These are phyloP conservation scores for Drosophila sordidapex DNA, from an alignment of 2,888 invertebrate genomes.

Conservation along the genomic window DNA sequence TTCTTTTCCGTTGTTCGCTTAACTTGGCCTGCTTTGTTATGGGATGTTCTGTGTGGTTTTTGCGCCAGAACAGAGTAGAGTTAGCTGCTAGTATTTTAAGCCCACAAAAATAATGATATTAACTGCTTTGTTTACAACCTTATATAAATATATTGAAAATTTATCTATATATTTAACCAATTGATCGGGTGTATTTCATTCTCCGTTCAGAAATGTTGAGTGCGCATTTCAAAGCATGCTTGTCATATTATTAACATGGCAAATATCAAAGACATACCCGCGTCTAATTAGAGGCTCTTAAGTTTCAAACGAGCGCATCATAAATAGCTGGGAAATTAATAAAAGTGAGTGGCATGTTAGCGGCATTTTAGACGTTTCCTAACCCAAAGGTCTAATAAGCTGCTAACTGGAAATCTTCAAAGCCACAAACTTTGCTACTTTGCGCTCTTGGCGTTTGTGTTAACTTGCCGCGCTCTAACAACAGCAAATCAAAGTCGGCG, in stretches of 20 bases:
- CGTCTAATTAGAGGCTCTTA: constrained; percentile 10
- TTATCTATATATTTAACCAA: background rate
- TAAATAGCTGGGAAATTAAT: constrained; percentile 16
- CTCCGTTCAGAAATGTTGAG: background rate
- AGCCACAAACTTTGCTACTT: constrained; percentile 52
- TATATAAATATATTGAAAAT: background rate
- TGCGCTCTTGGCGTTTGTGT: constrained; percentile 39
- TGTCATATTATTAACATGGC: constrained; percentile 22
- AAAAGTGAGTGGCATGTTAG: constrained; percentile 30
- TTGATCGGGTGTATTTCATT: background rate
- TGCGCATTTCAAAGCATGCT: background rate
- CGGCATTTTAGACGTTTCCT: constrained; percentile 41
- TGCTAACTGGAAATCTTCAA: constrained; percentile 41
- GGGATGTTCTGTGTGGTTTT: background rate
- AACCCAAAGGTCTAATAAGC: constrained; percentile 3
- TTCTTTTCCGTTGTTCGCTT: constrained; percentile 9
- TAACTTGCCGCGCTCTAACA: constrained; percentile 4
- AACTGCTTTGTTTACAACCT: background rate
- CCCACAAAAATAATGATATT: background rate
- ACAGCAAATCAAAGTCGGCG: constrained; percentile 53
- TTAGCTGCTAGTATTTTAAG: background rate
- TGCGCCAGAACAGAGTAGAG: background rate
- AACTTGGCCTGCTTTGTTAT: constrained; percentile 35
- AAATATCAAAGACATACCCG: constrained; percentile 33
- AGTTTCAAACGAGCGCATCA: background rate